Conservation (phyloP, 92 coral and sea anemone species). For the Anthopleura xanthogrammica region DNA sequence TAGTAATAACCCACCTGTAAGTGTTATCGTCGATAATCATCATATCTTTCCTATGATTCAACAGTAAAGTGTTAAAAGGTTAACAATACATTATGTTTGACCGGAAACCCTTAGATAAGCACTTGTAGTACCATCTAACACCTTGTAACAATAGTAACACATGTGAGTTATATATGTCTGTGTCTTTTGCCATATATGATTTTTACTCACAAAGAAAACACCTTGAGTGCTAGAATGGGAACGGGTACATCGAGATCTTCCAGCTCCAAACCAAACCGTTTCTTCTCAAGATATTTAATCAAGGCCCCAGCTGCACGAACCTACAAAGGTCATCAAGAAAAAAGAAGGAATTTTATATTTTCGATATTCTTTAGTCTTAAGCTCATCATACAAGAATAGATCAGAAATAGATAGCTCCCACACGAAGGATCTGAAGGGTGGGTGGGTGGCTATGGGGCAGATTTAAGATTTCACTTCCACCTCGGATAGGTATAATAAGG, state of each 20-base stretch:
- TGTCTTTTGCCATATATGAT: no score
- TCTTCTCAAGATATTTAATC: constrained; percentile 88
- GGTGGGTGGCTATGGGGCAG: background rate
- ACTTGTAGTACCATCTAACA: background rate
- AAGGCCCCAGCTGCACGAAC: constrained; percentile 95
- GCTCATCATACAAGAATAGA: background rate
- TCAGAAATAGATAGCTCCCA: background rate
- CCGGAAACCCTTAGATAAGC: background rate
- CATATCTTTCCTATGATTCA: constrained; percentile 67
- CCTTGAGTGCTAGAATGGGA: constrained; percentile 86
- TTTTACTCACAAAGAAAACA: constrained; percentile 78
- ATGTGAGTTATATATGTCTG: no score
- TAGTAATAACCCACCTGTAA: constrained; percentile 70
- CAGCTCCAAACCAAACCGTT: constrained; percentile 89
- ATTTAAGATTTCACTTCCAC: background rate
- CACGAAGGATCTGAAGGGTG: background rate
- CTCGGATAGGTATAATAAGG: background rate
- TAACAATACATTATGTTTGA: background rate
- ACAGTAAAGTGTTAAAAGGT: background rate
- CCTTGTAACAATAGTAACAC: no score
- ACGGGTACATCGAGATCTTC: constrained; percentile 90
- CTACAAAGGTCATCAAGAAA: constrained; percentile 32
- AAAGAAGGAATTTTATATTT: background rate
- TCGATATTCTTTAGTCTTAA: background rate
- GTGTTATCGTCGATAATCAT: constrained; percentile 85